Percentiles rank a stretch among this genome's conserved stretches.
Conservation (phyloP, 2,113 vertebrate species). For the Ochotona curzoniae region DNA sequence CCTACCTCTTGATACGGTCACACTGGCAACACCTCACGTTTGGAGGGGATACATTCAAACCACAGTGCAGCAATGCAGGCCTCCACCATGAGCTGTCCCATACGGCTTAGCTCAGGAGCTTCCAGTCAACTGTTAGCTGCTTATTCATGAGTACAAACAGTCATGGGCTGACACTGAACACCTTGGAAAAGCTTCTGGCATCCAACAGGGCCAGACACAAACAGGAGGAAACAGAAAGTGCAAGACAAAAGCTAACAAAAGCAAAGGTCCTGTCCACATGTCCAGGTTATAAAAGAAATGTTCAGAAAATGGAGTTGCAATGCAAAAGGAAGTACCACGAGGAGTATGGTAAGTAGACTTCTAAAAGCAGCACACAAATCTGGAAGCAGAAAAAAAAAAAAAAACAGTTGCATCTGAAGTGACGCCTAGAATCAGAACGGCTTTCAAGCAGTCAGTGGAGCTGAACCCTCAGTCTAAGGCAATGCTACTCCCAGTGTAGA, state of each 20-base stretch:
- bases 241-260: not conserved
- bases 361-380: not conserved
- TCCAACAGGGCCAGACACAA: not conserved
- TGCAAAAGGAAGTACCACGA: not conserved
- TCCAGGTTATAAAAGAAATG: not conserved
- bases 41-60: not conserved
- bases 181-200: not conserved
- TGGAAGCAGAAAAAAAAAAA: not conserved
- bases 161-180: fast-evolving
- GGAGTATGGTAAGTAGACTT: not conserved
- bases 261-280: not conserved
- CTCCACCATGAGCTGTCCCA: not conserved
- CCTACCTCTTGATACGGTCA: no score
- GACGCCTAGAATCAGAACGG: slow-evolving; percentile 5
- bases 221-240: not conserved
- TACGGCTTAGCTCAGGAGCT: no score
- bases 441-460: not conserved
- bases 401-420: not conserved
- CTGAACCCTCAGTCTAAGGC: not conserved
- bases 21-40: no score
- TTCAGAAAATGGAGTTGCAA: not conserved
- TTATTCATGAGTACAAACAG: not conserved
- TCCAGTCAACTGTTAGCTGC: not conserved
- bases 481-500: not conserved
- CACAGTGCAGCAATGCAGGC: not conserved